Conservation (phyloP, 2,888 invertebrate species). For the Sinelater perroti region DNA sequence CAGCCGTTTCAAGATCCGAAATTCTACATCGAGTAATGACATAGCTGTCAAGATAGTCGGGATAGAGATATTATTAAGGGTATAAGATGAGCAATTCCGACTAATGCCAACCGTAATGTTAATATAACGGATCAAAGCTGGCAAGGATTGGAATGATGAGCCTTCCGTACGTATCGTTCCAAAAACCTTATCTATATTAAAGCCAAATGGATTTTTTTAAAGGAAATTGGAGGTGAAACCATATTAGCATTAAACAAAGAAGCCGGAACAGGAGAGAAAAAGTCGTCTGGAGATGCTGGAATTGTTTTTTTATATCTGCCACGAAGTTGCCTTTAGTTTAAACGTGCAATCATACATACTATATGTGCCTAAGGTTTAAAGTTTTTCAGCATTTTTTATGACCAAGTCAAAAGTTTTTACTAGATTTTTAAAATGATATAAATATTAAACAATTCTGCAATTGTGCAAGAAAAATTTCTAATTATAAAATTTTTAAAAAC, state of each 20-base stretch:
- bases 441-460: too few species aligned
- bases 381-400: too few species aligned
- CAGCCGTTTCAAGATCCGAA: too few species aligned
- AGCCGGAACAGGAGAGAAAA: conserved; percentile 1
- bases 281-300: neutral
- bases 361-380: too few species aligned
- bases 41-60: neutral
- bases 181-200: conserved; percentile 15
- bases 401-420: too few species aligned
- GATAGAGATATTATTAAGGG: conserved; percentile 9
- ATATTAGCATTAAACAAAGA: conserved; percentile 20
- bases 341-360: too few species aligned
- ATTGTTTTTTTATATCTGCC: conserved; percentile 10
- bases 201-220: conserved; percentile 10
- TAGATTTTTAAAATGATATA: too few species aligned
- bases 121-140: conserved; percentile 1
- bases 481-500: too few species aligned
- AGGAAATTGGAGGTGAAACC: conserved; percentile 20
- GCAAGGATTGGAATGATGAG: neutral
- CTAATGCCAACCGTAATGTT: conserved; percentile 4
- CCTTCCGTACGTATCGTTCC: conserved; percentile 3
- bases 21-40: neutral
- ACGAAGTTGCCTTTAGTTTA: too few species aligned
- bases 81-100: neutral
- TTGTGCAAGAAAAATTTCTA: too few species aligned